Percentiles rank a stretch among this genome's conserved stretches.
phyloP scores from a whole-genome alignment of 2,797 vertebrate genomes.

The Limosa lapponica region DNA sequence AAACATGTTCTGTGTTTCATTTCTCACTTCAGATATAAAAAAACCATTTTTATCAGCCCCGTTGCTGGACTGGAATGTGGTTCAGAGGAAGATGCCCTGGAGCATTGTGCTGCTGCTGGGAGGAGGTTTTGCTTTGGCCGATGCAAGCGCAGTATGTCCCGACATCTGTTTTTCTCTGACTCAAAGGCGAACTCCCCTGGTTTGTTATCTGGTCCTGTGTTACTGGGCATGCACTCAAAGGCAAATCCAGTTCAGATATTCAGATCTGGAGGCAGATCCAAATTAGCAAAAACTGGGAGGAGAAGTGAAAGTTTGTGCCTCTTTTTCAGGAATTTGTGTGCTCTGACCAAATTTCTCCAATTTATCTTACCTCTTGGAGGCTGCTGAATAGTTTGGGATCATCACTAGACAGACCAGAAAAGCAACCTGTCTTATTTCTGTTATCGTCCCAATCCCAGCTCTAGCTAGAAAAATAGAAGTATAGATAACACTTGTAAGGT shows the following conservation, averaged over 20 bases:
- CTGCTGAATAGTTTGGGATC: neutral
- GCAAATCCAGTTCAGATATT: neutral
- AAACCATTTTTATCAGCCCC: slow-evolving; percentile 72
- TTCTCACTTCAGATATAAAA: slow-evolving; percentile 69
- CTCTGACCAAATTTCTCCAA: neutral
- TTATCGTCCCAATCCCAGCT: neutral
- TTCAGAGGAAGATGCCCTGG: slow-evolving; percentile 94
- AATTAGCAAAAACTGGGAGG: neutral
- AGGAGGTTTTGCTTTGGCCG: slow-evolving; percentile 95
- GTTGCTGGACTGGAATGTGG: slow-evolving; percentile 90
- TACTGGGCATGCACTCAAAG: slow-evolving; percentile 46
- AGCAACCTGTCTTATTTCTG: neutral
- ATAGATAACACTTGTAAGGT: neutral
- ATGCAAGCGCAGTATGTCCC: slow-evolving; percentile 89
- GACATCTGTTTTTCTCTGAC: slow-evolving; percentile 20
- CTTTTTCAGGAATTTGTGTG: neutral
- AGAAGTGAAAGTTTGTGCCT: neutral
- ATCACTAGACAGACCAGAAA: neutral
- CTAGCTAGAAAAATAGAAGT: neutral
- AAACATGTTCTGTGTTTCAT: slow-evolving; percentile 37
- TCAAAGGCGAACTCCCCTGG: neutral
- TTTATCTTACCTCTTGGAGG: neutral
- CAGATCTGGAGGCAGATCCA: neutral
- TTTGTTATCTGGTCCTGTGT: slow-evolving; percentile 33
- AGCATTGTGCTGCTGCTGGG: slow-evolving; percentile 94